These are phyloP conservation scores for Lontra canadensis DNA, from an alignment of 2,113 vertebrate genomes.

Conservation along the genomic window DNA sequence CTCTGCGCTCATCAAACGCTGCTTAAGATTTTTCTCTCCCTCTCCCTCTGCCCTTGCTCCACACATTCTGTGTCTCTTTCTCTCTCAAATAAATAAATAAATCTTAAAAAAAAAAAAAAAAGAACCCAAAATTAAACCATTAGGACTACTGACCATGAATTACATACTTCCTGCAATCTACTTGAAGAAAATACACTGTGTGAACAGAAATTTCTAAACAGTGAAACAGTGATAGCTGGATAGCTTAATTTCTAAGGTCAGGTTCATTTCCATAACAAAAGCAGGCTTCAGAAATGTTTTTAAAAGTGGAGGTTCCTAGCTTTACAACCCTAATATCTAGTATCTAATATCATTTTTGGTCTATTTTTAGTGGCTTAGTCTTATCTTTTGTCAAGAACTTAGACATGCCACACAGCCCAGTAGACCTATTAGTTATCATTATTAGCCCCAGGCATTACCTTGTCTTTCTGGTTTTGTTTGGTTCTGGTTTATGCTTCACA, in stretches of 20 bases:
- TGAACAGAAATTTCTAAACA: background rate
- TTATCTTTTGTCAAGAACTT: background rate
- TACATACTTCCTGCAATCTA: background rate
- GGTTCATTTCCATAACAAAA: conserved; percentile 44
- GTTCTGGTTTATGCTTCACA: background rate
- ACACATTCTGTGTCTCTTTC: background rate
- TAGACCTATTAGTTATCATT: background rate
- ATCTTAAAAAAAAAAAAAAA: background rate
- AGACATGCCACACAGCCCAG: background rate
- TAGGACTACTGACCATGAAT: background rate
- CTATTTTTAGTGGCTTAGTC: background rate
- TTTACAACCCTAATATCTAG: background rate
- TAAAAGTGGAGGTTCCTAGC: background rate
- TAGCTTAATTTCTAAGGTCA: background rate
- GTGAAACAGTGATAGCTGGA: background rate
- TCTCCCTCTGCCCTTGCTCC: background rate
- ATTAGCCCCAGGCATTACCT: background rate
- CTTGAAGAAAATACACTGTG: background rate
- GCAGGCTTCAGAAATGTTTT: background rate
- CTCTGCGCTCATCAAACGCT: background rate
- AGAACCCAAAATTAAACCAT: background rate
- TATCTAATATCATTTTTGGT: background rate
- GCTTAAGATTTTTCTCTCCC: background rate
- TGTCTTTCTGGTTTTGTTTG: background rate
- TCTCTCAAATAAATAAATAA: background rate